These are phyloP conservation scores for Paramacrobiotus metropolitanus DNA, from an alignment of 1,140 invertebrate species.

Conservation along the genomic window DNA sequence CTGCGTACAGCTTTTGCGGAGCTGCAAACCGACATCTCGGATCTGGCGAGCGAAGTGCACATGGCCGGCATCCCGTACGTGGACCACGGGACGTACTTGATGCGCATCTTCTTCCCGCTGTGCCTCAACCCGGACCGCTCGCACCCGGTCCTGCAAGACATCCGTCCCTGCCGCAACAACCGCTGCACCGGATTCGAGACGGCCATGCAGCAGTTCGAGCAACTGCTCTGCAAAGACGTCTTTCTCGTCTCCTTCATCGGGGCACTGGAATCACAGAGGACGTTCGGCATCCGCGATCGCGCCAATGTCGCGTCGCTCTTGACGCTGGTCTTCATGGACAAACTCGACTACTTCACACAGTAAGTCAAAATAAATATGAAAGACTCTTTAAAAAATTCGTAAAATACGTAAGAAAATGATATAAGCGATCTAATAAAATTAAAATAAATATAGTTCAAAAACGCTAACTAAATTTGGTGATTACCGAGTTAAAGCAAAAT, in stretches of 20 bases:
- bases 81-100: constrained; percentile 84
- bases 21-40: constrained; percentile 95
- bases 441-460: too few species aligned
- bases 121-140: too few species aligned
- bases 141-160: constrained; percentile 69
- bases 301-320: constrained; percentile 77
- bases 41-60: constrained; percentile 80
- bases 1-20: constrained; percentile 65
- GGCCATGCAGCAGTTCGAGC: constrained; percentile 81
- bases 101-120: constrained; percentile 94
- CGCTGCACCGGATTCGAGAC: constrained; percentile 30
- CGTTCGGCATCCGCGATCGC: constrained; percentile 71
- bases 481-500: too few species aligned
- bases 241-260: constrained; percentile 80
- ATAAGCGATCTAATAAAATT: too few species aligned
- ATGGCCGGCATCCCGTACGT: constrained; percentile 82
- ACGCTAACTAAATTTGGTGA: too few species aligned
- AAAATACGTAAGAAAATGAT: not conserved
- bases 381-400: not conserved
- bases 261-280: constrained; percentile 64
- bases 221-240: constrained; percentile 70
- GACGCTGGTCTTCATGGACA: constrained; percentile 73
- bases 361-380: constrained; percentile 12
- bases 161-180: constrained; percentile 16
- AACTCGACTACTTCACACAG: constrained; percentile 89